A percentile compares a stretch with the other conserved stretches of the same genome.
Conservation (phyloP, 2,797 vertebrate species). For the Betta splendens region DNA sequence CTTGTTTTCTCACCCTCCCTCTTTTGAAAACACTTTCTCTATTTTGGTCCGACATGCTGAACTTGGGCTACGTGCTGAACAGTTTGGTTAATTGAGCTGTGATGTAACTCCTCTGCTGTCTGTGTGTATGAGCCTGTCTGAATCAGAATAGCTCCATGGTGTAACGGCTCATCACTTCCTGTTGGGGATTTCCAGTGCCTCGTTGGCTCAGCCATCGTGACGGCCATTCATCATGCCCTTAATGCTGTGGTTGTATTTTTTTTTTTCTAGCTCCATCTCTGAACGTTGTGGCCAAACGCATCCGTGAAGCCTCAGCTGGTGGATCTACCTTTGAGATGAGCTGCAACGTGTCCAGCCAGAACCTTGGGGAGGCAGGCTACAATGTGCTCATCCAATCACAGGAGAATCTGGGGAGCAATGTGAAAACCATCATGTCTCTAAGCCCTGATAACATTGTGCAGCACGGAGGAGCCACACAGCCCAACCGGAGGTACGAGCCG, state of each 20-base stretch:
- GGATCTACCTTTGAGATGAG: slow-evolving; percentile 96
- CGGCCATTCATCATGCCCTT: not conserved
- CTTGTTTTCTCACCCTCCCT: slow-evolving; percentile 25
- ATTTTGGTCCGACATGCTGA: slow-evolving; percentile 26
- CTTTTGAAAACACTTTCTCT: slow-evolving; percentile 9
- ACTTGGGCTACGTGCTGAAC: slow-evolving; percentile 36
- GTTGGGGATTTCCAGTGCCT: slow-evolving; percentile 15
- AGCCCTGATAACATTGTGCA: slow-evolving; percentile 88
- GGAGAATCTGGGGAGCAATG: slow-evolving; percentile 69
- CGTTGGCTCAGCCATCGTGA: not conserved
- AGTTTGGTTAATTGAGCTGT: slow-evolving; percentile 47
- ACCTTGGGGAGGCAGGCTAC: slow-evolving; percentile 85
- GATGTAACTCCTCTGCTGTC: slow-evolving; percentile 34
- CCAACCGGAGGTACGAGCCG: slow-evolving; percentile 73
- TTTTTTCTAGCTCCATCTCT: slow-evolving; percentile 86
- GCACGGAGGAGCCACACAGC: slow-evolving; percentile 84
- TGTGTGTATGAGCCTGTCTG: slow-evolving; percentile 9
- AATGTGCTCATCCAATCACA: slow-evolving; percentile 88
- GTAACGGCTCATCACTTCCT: slow-evolving; percentile 36
- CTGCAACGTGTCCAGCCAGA: slow-evolving; percentile 84
- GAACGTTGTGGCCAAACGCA: slow-evolving; percentile 81
- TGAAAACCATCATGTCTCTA: slow-evolving; percentile 86
- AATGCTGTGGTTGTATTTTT: not conserved
- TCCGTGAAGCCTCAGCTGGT: slow-evolving; percentile 84
- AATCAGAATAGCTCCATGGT: slow-evolving; percentile 20